Percentiles rank a stretch among this genome's conserved stretches.
Evolutionary conservation across 1,140 invertebrate genomes (phyloP).

Genomic region (Semibalanus balanoides): DNA sequence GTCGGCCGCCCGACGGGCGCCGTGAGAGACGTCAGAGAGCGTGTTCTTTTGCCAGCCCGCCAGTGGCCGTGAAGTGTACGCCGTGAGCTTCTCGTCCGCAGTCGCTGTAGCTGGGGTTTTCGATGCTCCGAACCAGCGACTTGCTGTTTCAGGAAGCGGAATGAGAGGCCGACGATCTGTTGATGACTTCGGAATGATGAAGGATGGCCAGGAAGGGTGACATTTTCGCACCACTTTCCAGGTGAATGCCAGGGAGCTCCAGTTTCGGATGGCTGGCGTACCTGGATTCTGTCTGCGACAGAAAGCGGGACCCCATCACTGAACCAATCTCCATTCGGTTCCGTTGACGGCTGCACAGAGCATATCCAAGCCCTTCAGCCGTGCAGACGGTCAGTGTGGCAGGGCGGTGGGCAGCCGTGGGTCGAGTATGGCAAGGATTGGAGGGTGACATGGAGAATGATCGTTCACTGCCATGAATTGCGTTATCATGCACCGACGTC

Average conservation of each 20-base stretch:
- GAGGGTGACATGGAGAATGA: not conserved
- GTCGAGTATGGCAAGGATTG: not conserved
- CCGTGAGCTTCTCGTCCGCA: too few relatives aligned
- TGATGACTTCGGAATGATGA: too few relatives aligned
- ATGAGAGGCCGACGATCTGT: too few relatives aligned
- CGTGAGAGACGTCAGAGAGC: not conserved
- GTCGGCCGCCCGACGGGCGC: not conserved
- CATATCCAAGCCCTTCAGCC: not conserved
- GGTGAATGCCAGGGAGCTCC: not conserved
- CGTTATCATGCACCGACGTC: not conserved
- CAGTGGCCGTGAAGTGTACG: not conserved
- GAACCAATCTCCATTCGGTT: not conserved
- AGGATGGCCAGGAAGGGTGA: too few relatives aligned
- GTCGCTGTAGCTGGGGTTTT: too few relatives aligned
- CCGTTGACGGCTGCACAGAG: not conserved
- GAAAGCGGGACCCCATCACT: not conserved
- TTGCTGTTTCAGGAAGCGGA: too few relatives aligned
- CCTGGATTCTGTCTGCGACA: not conserved
- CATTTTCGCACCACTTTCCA: not conserved
- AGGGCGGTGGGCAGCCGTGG: not conserved
- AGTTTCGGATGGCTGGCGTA: not conserved
- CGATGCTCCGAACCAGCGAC: too few relatives aligned
- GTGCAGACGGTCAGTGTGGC: not conserved
- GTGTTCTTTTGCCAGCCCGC: not conserved
- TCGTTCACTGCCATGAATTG: not conserved